Base-by-base conservation (phyloP, 2,113 vertebrate genomes). In the Calidris pygmaea region DNA sequence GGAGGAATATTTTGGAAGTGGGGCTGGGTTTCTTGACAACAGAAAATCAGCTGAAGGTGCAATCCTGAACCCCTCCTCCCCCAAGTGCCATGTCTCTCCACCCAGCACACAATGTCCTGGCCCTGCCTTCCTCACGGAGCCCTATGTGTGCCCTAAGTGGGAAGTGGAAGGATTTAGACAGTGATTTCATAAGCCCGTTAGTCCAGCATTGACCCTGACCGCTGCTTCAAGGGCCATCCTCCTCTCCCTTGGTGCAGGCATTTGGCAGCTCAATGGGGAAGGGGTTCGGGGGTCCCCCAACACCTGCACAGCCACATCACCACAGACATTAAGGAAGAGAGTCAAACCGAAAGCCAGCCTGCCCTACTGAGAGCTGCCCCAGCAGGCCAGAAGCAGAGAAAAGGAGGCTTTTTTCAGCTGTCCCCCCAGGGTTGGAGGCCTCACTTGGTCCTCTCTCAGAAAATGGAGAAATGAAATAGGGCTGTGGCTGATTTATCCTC, bases 281-380 rank as follows among this genome's bases (percentile, higher is more conserved):
- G 1, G 5, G 17, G 13, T 14, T 4, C 3, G 0, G 32, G 21
- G 55, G 15, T 87, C 23, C n/a, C 24, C 55, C 55, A 50, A 66
- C 3, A 4, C 10, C 45, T 52, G 45, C 1, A 0, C 58, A 83
- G 55, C 53, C 39, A 53, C 9, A 18, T 10, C 1, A 1, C 59
- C 32, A 17, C 32, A 58, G 34, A 10, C 20, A 3, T 43, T 37
- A 23, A 20, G 35, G 56, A 60, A 39, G 21, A 48, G 9, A n/a
- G 30, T 27, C 60, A 74, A 81, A 58, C 22, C 1, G 5, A 90
- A 96, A 67, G n/a, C 11, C 77, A 58, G 50, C 22, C 37, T 55
- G 56, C 32, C 30, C 39, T 27, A 43, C 26, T 37, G 82, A 78
- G 45, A 79, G 1, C 37, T 89, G 45, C 14, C 45, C 34, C 32